These are phyloP conservation scores for Bursaphelenchus mucronatus DNA, from an alignment of 1,140 invertebrate genomes.

Conservation along the genomic window DNA sequence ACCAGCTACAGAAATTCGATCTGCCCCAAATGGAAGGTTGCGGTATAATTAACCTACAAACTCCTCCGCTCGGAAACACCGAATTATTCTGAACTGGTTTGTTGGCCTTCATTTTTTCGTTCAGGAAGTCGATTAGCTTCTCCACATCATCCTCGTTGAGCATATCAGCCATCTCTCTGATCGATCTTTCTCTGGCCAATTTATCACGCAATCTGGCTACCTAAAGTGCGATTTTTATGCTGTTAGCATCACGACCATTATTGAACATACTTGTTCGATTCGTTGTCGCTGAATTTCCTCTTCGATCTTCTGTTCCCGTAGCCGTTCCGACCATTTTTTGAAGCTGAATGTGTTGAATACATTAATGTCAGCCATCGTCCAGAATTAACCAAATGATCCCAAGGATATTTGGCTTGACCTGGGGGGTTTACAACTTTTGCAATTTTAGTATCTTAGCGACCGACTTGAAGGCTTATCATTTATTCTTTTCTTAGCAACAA, in stretches of 20 bases:
- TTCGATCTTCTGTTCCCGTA: constrained; percentile 25
- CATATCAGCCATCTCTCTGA: constrained; percentile 27
- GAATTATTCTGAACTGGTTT: too few relatives aligned
- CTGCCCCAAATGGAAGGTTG: too few relatives aligned
- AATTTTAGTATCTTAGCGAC: too few relatives aligned
- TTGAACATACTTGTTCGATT: constrained; percentile 17
- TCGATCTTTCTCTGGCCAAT: constrained; percentile 15
- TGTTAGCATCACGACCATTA: neutral
- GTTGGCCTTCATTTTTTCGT: neutral
- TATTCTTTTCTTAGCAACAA: constrained; percentile 69
- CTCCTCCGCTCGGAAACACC: too few relatives aligned
- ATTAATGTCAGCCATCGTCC: constrained; percentile 28
- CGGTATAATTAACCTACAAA: too few relatives aligned
- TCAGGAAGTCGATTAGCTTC: constrained; percentile 21
- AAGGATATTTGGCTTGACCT: too few relatives aligned
- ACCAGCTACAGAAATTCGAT: too few relatives aligned
- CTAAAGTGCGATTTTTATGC: constrained; percentile 1
- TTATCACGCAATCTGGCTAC: constrained; percentile 19
- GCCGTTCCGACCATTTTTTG: constrained; percentile 33
- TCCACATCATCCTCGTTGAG: constrained; percentile 25
- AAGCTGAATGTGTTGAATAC: constrained; percentile 35
- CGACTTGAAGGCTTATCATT: neutral
- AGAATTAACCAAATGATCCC: neutral
- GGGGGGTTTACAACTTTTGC: too few relatives aligned
- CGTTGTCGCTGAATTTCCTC: constrained; percentile 28